Conservation (phyloP, 2,888 invertebrate species). For the Biston stratarius region DNA sequence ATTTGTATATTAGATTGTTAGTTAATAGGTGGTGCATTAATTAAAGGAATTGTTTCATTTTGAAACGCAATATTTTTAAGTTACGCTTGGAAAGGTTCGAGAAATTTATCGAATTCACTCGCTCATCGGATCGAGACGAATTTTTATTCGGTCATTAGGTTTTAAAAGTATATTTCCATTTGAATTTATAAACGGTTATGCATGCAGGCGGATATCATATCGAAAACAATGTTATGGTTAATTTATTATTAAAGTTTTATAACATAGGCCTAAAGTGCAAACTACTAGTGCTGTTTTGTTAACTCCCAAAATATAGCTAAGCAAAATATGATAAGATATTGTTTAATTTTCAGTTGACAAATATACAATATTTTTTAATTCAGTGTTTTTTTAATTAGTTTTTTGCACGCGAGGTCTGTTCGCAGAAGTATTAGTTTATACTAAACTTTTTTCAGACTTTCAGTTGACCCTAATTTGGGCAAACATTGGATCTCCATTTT, state of each 20-base stretch:
- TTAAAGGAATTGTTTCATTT: conserved; percentile 62
- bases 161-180: conserved; percentile 1
- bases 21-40: conserved; percentile 76
- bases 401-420: no score
- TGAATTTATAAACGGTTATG: conserved; percentile 34
- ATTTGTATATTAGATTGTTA: conserved; percentile 45
- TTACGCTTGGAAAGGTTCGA: conserved; percentile 43
- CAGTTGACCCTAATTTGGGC: no score
- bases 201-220: conserved; percentile 51
- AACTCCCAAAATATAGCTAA: conserved; percentile 76
- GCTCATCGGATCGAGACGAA: neutral
- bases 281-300: conserved; percentile 71
- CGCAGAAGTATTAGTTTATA: no score
- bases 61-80: conserved; percentile 59
- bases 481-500: no score
- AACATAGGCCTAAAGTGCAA: conserved; percentile 70
- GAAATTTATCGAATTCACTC: conserved; percentile 20
- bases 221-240: conserved; percentile 42
- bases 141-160: neutral
- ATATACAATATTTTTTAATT: conserved; percentile 82
- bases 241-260: conserved; percentile 62
- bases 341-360: conserved; percentile 85
- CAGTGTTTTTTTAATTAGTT: conserved; percentile 34
- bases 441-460: no score
- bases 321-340: conserved; percentile 79